Conservation (phyloP, 2,113 vertebrate species). For the Pogonocichla stellata region DNA sequence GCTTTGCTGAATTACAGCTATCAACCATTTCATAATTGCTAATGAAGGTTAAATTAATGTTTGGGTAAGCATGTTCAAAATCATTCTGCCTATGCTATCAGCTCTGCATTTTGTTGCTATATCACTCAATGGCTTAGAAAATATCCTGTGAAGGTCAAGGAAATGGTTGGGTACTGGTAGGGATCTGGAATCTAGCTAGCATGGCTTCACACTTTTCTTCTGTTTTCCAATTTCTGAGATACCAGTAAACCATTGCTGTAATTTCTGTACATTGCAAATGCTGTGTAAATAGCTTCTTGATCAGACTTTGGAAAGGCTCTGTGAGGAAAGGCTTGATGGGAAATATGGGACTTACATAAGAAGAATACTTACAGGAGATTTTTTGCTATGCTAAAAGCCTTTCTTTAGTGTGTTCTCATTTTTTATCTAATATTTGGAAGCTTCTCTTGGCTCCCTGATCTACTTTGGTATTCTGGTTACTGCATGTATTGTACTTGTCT, state of each 20-base stretch:
- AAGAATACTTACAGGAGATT: neutral
- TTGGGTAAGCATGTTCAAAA: neutral
- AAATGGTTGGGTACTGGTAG: neutral
- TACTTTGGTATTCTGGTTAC: neutral
- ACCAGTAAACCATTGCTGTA: neutral
- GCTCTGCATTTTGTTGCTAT: neutral
- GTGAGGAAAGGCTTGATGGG: neutral
- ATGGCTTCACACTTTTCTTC: neutral
- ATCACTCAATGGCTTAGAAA: neutral
- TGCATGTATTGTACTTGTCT: neutral
- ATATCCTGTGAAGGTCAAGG: neutral
- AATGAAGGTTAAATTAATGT: slow-evolving; percentile 17
- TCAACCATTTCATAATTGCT: slow-evolving; percentile 34
- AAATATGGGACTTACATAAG: accelerated
- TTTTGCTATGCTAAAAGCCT: neutral
- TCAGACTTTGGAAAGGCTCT: neutral
- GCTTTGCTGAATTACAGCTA: slow-evolving; percentile 42
- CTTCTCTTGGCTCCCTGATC: neutral
- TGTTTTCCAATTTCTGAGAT: neutral
- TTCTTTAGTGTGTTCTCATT: neutral
- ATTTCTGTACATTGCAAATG: neutral
- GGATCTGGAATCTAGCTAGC: neutral
- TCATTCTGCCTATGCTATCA: neutral
- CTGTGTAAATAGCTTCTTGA: neutral
- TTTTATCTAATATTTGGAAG: neutral